Conservation (phyloP, 2,113 vertebrate genomes). For the Psephotus haematonotus region DNA sequence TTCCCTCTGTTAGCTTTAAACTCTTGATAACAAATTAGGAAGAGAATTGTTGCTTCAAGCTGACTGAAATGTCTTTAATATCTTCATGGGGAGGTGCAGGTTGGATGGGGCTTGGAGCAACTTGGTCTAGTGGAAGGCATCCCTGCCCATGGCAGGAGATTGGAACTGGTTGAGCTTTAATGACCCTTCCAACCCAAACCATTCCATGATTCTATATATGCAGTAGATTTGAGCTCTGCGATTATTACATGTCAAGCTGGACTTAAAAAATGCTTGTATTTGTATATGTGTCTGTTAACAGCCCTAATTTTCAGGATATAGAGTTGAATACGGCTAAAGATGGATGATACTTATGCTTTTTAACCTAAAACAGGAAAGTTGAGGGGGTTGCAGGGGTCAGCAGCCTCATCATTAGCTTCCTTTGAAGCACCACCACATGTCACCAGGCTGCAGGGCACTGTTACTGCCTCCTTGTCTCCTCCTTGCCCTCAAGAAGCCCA, state of each 20-base stretch:
- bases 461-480: slow-evolving; percentile 31
- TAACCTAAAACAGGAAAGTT: background rate
- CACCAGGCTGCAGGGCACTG: background rate
- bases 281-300: background rate
- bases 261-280: background rate
- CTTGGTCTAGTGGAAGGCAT: background rate
- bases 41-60: background rate
- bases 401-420: slow-evolving; percentile 34
- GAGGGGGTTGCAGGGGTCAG: slow-evolving; percentile 28
- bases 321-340: background rate
- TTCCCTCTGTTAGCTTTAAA: background rate
- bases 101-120: background rate
- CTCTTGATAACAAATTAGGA: background rate
- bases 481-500: slow-evolving; percentile 44
- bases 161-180: background rate
- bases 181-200: background rate
- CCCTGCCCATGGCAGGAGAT: background rate
- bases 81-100: background rate
- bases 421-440: slow-evolving; percentile 43
- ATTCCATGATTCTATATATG: background rate
- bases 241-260: background rate
- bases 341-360: background rate
- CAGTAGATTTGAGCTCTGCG: background rate
- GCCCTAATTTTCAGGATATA: background rate
- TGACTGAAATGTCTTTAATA: background rate